Evolutionary conservation across 2,113 vertebrate species (phyloP).

Genomic region (Sitta europaea): DNA sequence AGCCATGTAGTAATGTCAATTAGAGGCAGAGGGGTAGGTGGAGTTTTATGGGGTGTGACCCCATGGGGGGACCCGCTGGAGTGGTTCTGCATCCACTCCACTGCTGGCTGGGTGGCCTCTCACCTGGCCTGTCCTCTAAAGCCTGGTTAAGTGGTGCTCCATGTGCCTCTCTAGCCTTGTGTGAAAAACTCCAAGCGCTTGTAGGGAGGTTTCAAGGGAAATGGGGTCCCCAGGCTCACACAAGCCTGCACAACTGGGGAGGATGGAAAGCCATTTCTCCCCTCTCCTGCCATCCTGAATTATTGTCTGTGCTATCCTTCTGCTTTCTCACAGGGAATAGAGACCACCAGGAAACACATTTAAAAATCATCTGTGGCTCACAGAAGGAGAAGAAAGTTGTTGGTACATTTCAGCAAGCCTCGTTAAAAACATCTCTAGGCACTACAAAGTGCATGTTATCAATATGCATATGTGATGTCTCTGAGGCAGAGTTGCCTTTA

Average conservation of each 20-base stretch:
- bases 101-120: background rate
- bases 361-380: conserved; percentile 61
- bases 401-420: conserved; percentile 74
- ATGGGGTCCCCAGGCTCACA: rapidly evolving
- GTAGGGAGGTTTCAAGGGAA: background rate
- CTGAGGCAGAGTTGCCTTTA: conserved; percentile 79
- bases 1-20: background rate
- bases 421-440: conserved; percentile 80
- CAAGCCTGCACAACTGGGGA: background rate
- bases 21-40: rapidly evolving
- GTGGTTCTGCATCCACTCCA: background rate
- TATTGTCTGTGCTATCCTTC: background rate
- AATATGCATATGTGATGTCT: conserved; percentile 82
- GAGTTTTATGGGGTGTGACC: background rate
- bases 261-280: background rate
- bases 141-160: rapidly evolving
- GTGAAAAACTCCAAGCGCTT: background rate
- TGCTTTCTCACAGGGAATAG: conserved; percentile 32
- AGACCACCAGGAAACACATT: conserved; percentile 61
- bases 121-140: background rate
- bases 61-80: rapidly evolving
- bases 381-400: conserved; percentile 71
- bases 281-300: background rate
- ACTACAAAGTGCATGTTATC: conserved; percentile 78
- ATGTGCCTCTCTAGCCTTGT: background rate